Percentiles rank a stretch among this genome's conserved stretches.
Evolutionary conservation across 1,140 invertebrate species (phyloP).

Genomic region (Drosophila seguyi): DNA sequence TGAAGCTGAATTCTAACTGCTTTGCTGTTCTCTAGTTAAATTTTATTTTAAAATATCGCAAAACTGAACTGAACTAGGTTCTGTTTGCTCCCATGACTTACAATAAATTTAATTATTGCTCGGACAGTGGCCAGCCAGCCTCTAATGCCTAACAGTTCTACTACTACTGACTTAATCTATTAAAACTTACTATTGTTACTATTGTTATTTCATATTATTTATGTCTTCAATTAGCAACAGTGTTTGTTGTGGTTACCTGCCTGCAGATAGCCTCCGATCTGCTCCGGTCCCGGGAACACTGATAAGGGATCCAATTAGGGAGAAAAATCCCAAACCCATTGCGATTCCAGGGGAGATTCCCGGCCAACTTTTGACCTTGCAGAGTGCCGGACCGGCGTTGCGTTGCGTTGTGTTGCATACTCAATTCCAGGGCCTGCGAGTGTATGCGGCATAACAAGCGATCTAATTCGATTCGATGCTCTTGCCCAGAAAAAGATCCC

Average conservation of each 20-base stretch:
- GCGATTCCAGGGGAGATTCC: conserved; percentile 27
- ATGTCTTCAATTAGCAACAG: neutral
- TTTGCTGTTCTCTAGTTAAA: neutral
- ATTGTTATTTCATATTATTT: neutral
- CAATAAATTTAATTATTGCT: neutral
- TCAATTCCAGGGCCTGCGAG: neutral
- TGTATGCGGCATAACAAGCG: conserved; percentile 17
- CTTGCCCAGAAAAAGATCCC: conserved; percentile 27
- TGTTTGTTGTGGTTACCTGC: conserved; percentile 21
- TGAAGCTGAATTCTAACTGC: neutral
- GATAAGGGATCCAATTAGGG: conserved; percentile 11
- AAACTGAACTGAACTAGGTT: neutral
- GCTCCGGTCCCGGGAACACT: neutral
- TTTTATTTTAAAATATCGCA: neutral
- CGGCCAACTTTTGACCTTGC: conserved; percentile 35
- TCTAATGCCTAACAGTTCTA: neutral
- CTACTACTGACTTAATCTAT: neutral
- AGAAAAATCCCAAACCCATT: conserved; percentile 19
- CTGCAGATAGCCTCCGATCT: conserved; percentile 24
- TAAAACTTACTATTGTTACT: neutral
- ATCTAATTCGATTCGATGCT: conserved; percentile 16
- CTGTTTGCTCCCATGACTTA: neutral
- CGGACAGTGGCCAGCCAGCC: neutral
- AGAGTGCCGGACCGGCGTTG: conserved; percentile 5
- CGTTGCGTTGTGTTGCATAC: conserved; percentile 1